phyloP scores from a whole-genome alignment of 2,888 invertebrate species.

The Diarsia brunnea region DNA sequence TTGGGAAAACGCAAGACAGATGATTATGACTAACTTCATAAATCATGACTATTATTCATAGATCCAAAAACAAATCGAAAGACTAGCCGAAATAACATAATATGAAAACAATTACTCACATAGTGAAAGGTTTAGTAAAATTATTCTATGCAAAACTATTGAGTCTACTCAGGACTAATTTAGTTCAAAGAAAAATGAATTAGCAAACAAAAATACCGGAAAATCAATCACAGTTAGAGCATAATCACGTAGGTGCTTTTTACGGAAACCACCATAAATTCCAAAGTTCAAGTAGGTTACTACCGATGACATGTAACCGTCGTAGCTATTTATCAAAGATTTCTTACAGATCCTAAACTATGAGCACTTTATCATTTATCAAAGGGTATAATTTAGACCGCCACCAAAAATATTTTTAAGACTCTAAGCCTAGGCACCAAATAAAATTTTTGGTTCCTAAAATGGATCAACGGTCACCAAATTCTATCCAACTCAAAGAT shows the following conservation, averaged over 20 bases:
- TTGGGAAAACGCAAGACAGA: no score
- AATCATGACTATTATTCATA: background rate
- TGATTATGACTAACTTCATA: no score
- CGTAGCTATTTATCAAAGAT: constrained; percentile 7
- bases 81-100: background rate
- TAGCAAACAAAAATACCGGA: constrained; percentile 10
- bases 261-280: constrained; percentile 25
- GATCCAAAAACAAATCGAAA: background rate
- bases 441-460: no score
- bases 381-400: no score
- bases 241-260: constrained; percentile 28
- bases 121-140: background rate
- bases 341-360: constrained; percentile 22
- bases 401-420: no score
- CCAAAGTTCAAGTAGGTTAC: background rate
- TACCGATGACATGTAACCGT: background rate
- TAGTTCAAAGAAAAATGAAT: constrained; percentile 16
- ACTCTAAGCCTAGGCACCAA: no score
- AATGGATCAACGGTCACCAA: no score
- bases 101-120: background rate
- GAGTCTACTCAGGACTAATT: background rate
- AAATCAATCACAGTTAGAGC: constrained; percentile 18
- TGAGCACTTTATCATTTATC: background rate
- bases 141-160: background rate
- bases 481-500: no score